A percentile compares a stretch with the other conserved stretches of the same genome.
Conservation (phyloP, 2,797 vertebrate genomes). For the Kryptolebias ocellatus region DNA sequence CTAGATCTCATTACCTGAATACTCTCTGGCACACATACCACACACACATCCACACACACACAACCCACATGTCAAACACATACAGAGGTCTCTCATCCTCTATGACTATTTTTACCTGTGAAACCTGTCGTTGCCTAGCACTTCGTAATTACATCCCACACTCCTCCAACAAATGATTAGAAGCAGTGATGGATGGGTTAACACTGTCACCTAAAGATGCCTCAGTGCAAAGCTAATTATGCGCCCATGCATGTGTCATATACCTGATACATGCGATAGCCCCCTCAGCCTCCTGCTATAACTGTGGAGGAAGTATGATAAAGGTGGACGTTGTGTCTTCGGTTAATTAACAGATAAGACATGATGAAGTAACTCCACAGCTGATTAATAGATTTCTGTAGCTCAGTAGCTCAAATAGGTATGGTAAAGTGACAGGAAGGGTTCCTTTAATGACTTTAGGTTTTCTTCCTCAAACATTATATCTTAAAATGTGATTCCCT, state of each 20-base stretch:
- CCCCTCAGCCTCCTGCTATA: slow-evolving; percentile 53
- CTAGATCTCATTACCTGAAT: slow-evolving; percentile 75
- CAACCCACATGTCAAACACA: slow-evolving; percentile 57
- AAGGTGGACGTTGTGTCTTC: slow-evolving; percentile 55
- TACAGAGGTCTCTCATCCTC: slow-evolving; percentile 59
- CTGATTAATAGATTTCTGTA: slow-evolving; percentile 54
- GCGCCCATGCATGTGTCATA: slow-evolving; percentile 68
- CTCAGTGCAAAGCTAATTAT: slow-evolving; percentile 71
- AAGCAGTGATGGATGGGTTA: slow-evolving; percentile 77
- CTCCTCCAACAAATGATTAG: slow-evolving; percentile 69
- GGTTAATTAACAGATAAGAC: slow-evolving; percentile 72
- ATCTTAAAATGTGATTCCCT: not conserved
- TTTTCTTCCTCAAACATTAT: slow-evolving; percentile 6
- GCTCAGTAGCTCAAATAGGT: slow-evolving; percentile 19
- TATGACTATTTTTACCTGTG: slow-evolving; percentile 78
- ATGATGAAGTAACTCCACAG: slow-evolving; percentile 55
- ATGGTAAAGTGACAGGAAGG: slow-evolving; percentile 6
- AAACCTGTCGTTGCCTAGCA: slow-evolving; percentile 76
- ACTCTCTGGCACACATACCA: slow-evolving; percentile 48
- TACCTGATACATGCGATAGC: slow-evolving; percentile 66
- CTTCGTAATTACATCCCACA: slow-evolving; percentile 77
- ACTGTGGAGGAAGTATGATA: slow-evolving; percentile 53
- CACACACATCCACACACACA: slow-evolving; percentile 18
- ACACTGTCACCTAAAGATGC: slow-evolving; percentile 69
- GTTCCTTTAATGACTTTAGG: slow-evolving; percentile 10